A percentile compares a stretch with the other conserved stretches of the same genome.
Conservation (phyloP, 92 coral and sea anemone species). For the Epizoanthus stellaris region DNA sequence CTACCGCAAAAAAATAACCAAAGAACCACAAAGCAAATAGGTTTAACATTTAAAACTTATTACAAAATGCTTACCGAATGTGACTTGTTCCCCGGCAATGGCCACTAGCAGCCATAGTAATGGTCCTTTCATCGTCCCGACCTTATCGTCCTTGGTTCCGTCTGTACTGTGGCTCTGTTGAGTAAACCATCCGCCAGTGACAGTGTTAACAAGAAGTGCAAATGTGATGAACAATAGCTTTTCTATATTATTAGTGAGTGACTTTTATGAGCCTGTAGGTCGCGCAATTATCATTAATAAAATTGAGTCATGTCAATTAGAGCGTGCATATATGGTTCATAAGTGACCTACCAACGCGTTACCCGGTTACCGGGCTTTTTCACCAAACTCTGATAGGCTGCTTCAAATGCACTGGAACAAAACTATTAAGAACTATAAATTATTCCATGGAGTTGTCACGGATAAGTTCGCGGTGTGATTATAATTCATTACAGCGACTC, state of each 20-base stretch:
- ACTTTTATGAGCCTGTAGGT: neutral
- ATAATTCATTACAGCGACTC: neutral
- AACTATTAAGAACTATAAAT: neutral
- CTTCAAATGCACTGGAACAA: constrained; percentile 3
- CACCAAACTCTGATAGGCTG: neutral
- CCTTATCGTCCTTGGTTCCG: neutral
- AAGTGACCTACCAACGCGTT: neutral
- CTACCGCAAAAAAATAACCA: neutral
- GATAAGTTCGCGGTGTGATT: neutral
- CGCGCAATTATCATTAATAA: constrained; percentile 21
- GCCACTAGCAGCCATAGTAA: constrained; percentile 7
- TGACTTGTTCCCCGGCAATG: neutral
- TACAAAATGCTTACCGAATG: constrained; percentile 4
- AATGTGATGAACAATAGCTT: constrained; percentile 10
- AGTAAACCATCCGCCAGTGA: neutral
- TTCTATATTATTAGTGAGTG: neutral
- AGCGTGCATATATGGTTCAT: neutral
- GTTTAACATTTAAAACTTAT: neutral
- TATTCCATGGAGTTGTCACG: neutral
- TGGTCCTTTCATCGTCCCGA: neutral
- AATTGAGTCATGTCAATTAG: neutral
- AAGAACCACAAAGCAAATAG: neutral
- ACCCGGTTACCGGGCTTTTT: neutral
- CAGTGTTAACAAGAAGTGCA: neutral
- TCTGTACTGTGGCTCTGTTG: neutral